Percentiles rank a stretch among this genome's conserved stretches.
phyloP scores from a whole-genome alignment of 2,888 invertebrate species.

The Antheraea yamamai region DNA sequence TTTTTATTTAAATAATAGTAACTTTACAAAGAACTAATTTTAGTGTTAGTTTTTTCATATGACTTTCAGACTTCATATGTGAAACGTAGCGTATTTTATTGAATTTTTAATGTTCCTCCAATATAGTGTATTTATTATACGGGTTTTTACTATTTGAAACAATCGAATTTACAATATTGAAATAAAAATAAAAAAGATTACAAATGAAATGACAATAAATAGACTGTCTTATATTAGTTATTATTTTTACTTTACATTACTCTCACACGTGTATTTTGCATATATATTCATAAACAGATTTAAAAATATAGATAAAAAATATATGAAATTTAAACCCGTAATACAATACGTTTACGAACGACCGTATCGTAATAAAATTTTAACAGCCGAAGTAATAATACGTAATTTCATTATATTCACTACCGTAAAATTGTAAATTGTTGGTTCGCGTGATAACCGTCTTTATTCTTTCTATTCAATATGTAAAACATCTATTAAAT shows the following conservation, averaged over 20 bases:
- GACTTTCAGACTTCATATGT: too few relatives aligned
- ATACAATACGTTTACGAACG: background rate
- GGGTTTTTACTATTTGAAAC: too few relatives aligned
- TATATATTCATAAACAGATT: background rate
- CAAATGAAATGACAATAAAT: too few relatives aligned
- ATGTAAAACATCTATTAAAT: constrained; percentile 9
- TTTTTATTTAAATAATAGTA: background rate
- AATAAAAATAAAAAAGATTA: too few relatives aligned
- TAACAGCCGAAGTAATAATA: constrained; percentile 52
- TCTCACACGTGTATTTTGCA: background rate
- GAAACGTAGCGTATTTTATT: too few relatives aligned
- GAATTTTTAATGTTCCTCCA: too few relatives aligned
- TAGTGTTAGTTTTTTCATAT: background rate
- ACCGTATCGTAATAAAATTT: constrained; percentile 40
- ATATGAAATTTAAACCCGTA: background rate
- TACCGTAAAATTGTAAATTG: constrained; percentile 55
- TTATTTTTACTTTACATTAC: background rate
- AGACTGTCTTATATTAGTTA: background rate
- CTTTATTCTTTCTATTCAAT: constrained; percentile 20
- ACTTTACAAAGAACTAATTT: background rate
- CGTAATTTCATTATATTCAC: constrained; percentile 73
- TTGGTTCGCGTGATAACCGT: constrained; percentile 56
- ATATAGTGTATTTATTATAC: too few relatives aligned
- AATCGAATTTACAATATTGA: too few relatives aligned
- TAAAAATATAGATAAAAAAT: background rate